A percentile compares a stretch with the other conserved stretches of the same genome.
These are phyloP conservation scores for Euura lappo DNA, from an alignment of 1,140 invertebrate species.

Conservation along the genomic window DNA sequence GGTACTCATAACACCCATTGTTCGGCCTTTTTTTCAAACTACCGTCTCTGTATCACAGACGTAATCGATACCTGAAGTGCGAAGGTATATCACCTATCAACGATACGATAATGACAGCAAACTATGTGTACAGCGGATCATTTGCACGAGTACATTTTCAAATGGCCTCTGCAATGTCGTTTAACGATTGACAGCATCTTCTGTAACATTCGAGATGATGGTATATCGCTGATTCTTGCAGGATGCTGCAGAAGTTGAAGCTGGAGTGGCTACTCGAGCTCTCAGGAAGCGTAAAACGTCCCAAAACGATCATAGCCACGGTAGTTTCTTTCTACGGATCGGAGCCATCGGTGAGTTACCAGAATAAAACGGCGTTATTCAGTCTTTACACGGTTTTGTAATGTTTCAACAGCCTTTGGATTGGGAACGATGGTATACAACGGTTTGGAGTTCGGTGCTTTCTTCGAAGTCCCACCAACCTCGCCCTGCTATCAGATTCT, in stretches of 20 bases:
- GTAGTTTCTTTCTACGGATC: constrained; percentile 95
- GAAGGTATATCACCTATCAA: too few species aligned
- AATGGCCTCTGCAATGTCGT: too few species aligned
- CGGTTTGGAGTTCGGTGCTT: constrained; percentile 92
- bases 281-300: constrained; percentile 86
- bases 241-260: constrained; percentile 72
- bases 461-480: constrained; percentile 88
- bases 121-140: too few species aligned
- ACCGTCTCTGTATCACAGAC: too few species aligned
- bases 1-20: too few species aligned
- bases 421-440: constrained; percentile 98
- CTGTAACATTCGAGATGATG: constrained; percentile 7
- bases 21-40: too few species aligned
- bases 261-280: constrained; percentile 69
- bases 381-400: constrained; percentile 9
- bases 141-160: too few species aligned
- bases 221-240: constrained; percentile 29
- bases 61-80: too few species aligned
- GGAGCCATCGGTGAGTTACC: constrained; percentile 86
- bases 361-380: constrained; percentile 1
- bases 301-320: constrained; percentile 91
- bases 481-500: constrained; percentile 90
- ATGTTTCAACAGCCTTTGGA: constrained; percentile 79
- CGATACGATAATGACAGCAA: too few species aligned
- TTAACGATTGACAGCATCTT: too few species aligned